Base-by-base conservation (phyloP, 2,888 invertebrate species). In the Drosophila mimetica region DNA sequence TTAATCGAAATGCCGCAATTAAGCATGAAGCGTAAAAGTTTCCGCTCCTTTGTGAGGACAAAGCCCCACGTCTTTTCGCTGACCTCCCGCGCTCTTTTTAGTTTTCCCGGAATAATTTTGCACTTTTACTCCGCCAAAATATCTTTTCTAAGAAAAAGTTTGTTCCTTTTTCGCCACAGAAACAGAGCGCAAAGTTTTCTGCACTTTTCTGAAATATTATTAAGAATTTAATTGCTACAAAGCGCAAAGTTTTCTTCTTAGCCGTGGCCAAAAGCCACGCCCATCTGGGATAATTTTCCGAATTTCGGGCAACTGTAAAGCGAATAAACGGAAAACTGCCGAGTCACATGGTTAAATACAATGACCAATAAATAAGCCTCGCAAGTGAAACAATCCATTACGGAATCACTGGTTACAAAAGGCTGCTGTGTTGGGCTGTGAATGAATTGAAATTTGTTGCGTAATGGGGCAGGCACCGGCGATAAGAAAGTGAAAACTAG, bases 1-100 rank as follows among this genome's bases (percentile, higher is more conserved):
- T 83, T 86, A 86, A 86, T 84, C 86, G 86, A 86, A 86, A 86
- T 81, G 81, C 78, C 74, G 79, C 86, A 83, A 86, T 86, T 86
- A 83, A 79, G 83, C 69, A 72, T 67, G 74, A 71, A 79, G 69
- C 64, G 76, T 74, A 81, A 82, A 82, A 79, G 71, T 85, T 85
- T 70, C 32, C 53, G 36, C 50, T 18, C 7, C 18, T 25, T 46
- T 61, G 54, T 25, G 25, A 25, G n/a, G n/a, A n/a, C n/a, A n/a
- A n/a, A n/a, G n/a, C n/a, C n/a, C n/a, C n/a, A n/a, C n/a, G n/a
- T n/a, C n/a, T n/a, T n/a, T n/a, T n/a, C n/a, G 25, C 32, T 28
- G 46, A 55, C 34, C 60, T 41, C 53, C 20, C 22, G 7, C 42
- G 8, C 14, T 16, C 14, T 41, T 64, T 48, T 42, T 65, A 53